A percentile compares a stretch with the other conserved stretches of the same genome.
phyloP scores from a whole-genome alignment of 2,888 invertebrate species.

The Brassicogethes aeneus region DNA sequence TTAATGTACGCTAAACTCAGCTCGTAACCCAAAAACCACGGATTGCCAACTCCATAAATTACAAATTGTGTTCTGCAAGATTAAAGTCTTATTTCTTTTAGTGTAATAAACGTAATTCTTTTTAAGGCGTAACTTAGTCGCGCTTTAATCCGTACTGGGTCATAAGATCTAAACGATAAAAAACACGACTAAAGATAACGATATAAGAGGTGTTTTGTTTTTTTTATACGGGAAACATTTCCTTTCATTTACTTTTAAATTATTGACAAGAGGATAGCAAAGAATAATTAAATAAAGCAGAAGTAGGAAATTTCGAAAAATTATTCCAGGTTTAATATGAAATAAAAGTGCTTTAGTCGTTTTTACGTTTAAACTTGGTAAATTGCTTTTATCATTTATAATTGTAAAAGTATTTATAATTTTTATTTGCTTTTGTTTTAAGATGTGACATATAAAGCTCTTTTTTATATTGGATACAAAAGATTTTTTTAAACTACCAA shows the following conservation, averaged over 20 bases:
- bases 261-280: not conserved
- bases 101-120: constrained; percentile 22
- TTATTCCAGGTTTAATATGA: no score
- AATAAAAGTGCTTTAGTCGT: no score
- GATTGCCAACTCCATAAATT: constrained; percentile 21
- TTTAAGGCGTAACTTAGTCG: constrained; percentile 12
- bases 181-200: constrained; percentile 3
- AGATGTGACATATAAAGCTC: no score
- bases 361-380: no score
- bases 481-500: no score
- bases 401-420: no score
- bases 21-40: constrained; percentile 14
- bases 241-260: not conserved
- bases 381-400: no score
- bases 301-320: no score
- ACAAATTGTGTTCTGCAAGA: constrained; percentile 23
- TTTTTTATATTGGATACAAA: no score
- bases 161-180: constrained; percentile 13
- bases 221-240: not conserved
- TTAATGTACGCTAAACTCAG: constrained; percentile 14
- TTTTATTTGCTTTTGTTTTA: no score
- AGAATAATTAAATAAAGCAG: no score
- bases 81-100: constrained; percentile 24
- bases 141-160: constrained; percentile 16
- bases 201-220: not conserved